These are phyloP conservation scores for Hyperoodon ampullatus DNA, from an alignment of 2,113 vertebrate genomes.

Conservation along the genomic window DNA sequence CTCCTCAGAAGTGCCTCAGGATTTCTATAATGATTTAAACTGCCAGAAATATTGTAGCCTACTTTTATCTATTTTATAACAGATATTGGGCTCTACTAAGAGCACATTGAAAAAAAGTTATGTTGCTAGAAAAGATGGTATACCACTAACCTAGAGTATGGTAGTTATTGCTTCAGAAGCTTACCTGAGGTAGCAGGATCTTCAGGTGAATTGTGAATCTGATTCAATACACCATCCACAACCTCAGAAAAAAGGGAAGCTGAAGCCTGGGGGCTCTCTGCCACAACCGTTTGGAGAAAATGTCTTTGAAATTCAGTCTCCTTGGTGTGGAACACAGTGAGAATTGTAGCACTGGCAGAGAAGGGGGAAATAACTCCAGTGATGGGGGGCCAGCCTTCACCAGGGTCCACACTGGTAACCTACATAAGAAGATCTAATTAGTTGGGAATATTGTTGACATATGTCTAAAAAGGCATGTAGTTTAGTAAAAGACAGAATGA, in stretches of 20 bases:
- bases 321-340: slow-evolving; percentile 86
- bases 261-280: slow-evolving; percentile 63
- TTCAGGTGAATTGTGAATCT: slow-evolving; percentile 82
- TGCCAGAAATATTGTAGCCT: background rate
- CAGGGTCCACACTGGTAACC: slow-evolving; percentile 89
- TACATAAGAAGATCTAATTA: slow-evolving; percentile 69
- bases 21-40: background rate
- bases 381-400: slow-evolving; percentile 77
- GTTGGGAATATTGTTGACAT: background rate
- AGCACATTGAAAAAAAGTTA: background rate
- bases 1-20: background rate
- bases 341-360: slow-evolving; percentile 85
- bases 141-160: background rate
- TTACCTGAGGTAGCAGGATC: slow-evolving; percentile 72
- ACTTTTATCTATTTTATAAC: background rate
- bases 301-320: slow-evolving; percentile 50
- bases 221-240: slow-evolving; percentile 86
- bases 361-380: slow-evolving; percentile 90
- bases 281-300: slow-evolving; percentile 45
- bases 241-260: slow-evolving; percentile 86
- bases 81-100: background rate
- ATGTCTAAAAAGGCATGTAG: background rate
- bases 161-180: background rate
- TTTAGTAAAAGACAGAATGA: background rate
- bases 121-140: background rate